These are phyloP conservation scores for Gallinago stenura DNA, from an alignment of 2,797 vertebrate species.

Conservation along the genomic window DNA sequence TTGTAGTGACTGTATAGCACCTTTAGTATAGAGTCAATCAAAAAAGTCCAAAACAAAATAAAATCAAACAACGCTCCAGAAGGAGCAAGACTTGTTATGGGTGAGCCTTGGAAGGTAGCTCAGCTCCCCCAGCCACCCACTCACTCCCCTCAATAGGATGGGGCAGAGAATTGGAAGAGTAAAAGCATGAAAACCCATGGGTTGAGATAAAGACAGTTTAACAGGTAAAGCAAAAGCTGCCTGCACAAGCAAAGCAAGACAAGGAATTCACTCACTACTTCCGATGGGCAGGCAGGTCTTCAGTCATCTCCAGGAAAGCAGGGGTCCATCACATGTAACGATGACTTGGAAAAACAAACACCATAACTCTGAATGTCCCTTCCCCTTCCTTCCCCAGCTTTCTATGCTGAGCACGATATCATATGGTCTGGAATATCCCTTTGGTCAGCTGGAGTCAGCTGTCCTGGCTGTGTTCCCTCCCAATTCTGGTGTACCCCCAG, in stretches of 20 bases:
- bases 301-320: not conserved
- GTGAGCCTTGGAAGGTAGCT: not conserved
- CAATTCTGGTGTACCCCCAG: not conserved
- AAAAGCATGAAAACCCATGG: rapidly evolving
- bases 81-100: not conserved
- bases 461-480: not conserved
- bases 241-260: not conserved
- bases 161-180: not conserved
- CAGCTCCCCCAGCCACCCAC: rapidly evolving
- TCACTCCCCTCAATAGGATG: rapidly evolving
- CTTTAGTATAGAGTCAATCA: not conserved
- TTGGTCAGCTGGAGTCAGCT: not conserved
- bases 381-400: not conserved
- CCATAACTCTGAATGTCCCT: rapidly evolving
- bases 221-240: not conserved
- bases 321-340: rapidly evolving
- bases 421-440: not conserved
- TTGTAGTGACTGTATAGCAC: not conserved
- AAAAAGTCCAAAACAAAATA: not conserved
- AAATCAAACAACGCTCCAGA: not conserved
- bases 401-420: not conserved
- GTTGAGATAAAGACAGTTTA: not conserved
- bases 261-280: not conserved
- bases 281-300: not conserved
- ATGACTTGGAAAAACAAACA: not conserved